Base-by-base conservation (phyloP, 2,888 invertebrate species). In the Anodontia alba region DNA sequence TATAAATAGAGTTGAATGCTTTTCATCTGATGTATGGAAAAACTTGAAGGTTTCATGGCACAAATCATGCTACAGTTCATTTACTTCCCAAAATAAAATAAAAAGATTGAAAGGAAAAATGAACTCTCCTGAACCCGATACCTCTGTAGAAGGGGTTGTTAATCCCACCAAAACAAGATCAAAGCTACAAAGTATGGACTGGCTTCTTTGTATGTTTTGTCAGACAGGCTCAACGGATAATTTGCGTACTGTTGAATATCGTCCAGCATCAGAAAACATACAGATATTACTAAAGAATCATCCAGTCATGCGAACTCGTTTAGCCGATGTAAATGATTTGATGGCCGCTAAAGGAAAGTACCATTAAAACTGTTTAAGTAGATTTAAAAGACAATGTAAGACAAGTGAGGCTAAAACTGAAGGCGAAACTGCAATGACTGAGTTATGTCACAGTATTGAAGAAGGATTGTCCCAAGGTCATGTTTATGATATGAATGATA, bases 11-110 rank as follows among this genome's bases (percentile, higher is more conserved):
- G 23, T 69, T 17, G 29, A 33, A 29, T 36, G 12, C 23, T 3
- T 76, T 36, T 20, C 42, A 8, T n/a, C 36, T 17, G 42, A 46
- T 26, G 23, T 17, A 69, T 76, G 33, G 76, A 36, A 1, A 49
- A 15, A 69, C 17, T 23, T 31, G 2, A 68, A 36, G 5, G 49
- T 76, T 49, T 26, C 26, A 33, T 68, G 69, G 76, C 76, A 76
- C 38, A 76, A 76, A 23, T 38, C 29, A 8, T 76, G 76, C 36
- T 69, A 76, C 42, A 76, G 76, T 38, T 38, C 68, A 38, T 76
- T 51, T n/a, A 76, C 68, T 12, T 68, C 69, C 15, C n/a, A 76
- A 8, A 17, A 68, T 42, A 49, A 38, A 1, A 46, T 75, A 10
- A 31, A 49, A 5, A n/a, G 68, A 17, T 17, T 43, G 3, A 15